A percentile compares a stretch with the other conserved stretches of the same genome.
Conservation (phyloP, 2,797 vertebrate genomes). For the Poecilia gillii region DNA sequence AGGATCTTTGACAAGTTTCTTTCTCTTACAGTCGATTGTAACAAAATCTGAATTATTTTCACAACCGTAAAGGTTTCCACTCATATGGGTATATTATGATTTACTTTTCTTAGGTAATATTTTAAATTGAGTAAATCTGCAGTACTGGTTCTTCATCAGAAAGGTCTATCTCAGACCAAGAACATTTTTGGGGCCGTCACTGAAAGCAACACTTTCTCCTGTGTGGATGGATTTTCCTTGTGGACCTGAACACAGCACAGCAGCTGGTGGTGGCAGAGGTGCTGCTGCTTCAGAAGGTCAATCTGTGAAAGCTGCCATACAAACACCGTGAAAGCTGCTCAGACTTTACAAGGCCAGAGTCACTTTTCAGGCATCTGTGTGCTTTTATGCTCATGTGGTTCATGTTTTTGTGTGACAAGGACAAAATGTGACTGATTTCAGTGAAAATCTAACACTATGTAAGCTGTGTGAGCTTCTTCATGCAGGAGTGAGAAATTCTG, state of each 20-base stretch:
- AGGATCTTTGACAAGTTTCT: not conserved
- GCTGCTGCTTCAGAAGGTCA: constrained; percentile 36
- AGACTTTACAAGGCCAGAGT: no score
- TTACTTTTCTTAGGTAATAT: not conserved
- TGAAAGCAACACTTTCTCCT: constrained; percentile 15
- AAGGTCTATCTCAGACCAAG: constrained; percentile 9
- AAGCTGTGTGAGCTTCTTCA: not conserved
- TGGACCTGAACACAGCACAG: constrained; percentile 37
- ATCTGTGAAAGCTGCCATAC: constrained; percentile 40
- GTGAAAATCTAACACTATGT: not conserved
- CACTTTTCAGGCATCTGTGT: not conserved
- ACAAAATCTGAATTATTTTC: not conserved
- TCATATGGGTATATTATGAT: not conserved
- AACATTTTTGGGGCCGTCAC: not conserved
- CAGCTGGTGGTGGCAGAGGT: constrained; percentile 53
- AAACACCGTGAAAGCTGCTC: constrained; percentile 40
- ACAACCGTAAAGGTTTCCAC: not conserved
- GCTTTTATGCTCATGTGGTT: not conserved
- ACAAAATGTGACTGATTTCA: constrained; percentile 1
- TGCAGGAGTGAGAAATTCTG: not conserved
- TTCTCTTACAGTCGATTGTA: not conserved
- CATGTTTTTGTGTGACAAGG: constrained; percentile 7
- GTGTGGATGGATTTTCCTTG: constrained; percentile 27
- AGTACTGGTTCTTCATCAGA: constrained; percentile 10
- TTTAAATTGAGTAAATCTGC: not conserved